A percentile compares a stretch with the other conserved stretches of the same genome.
phyloP scores from a whole-genome alignment of 2,888 invertebrate genomes.

The Aromia moschata region DNA sequence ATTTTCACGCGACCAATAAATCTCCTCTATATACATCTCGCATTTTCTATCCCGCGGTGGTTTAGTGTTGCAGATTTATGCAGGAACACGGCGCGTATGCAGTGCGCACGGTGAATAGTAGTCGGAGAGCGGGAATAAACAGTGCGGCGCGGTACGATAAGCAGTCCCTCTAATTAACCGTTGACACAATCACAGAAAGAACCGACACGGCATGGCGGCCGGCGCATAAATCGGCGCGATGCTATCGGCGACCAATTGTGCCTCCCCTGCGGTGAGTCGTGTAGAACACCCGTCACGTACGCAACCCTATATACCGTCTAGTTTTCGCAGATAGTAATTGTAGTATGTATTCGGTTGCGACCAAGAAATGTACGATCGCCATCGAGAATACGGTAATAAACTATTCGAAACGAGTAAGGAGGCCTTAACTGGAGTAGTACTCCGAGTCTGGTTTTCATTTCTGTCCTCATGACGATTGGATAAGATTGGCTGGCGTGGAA shows the following conservation, averaged over 20 bases:
- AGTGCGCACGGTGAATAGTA: conserved; percentile 41
- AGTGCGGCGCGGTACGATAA: conserved; percentile 49
- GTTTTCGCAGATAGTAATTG: conserved; percentile 19
- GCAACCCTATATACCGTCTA: conserved; percentile 34
- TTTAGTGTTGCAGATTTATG: conserved; percentile 25
- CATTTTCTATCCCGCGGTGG: conserved; percentile 28
- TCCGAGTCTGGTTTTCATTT: too few relatives aligned
- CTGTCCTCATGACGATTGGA: too few relatives aligned
- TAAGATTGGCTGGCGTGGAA: too few relatives aligned
- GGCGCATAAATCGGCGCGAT: conserved; percentile 50
- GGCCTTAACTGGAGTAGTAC: too few relatives aligned
- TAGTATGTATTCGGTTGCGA: conserved; percentile 23
- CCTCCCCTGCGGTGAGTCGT: conserved; percentile 45
- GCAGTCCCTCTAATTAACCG: conserved; percentile 56
- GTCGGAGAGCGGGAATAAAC: conserved; percentile 49
- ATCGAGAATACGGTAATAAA: conserved; percentile 4
- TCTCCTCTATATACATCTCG: conserved; percentile 34
- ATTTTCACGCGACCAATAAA: conserved; percentile 38
- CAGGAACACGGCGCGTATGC: conserved; percentile 24
- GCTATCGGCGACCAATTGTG: conserved; percentile 45
- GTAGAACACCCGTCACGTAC: conserved; percentile 41
- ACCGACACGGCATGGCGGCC: conserved; percentile 54
- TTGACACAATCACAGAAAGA: conserved; percentile 57
- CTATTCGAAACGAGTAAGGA: not conserved
- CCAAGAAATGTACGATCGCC: conserved; percentile 9